Conservation (phyloP, 2,113 vertebrate species). For the Dasyprocta punctata region DNA sequence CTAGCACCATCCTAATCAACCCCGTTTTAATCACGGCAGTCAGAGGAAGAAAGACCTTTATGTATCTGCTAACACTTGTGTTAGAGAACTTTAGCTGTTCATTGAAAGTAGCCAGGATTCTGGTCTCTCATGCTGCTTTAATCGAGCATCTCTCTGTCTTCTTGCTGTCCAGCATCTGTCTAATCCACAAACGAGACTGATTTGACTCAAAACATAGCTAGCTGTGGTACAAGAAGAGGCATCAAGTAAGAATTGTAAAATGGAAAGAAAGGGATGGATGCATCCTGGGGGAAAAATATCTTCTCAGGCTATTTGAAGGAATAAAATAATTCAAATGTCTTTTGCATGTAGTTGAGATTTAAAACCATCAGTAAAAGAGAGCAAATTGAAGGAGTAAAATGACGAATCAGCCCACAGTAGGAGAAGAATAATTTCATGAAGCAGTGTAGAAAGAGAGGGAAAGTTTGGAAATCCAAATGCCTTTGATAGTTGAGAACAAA, state of each 20-base stretch:
- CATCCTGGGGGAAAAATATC: background rate
- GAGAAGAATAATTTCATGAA: conserved; percentile 62
- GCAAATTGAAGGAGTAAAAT: conserved; percentile 14
- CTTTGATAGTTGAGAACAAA: conserved; percentile 72
- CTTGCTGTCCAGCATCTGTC: background rate
- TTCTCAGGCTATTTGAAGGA: conserved; percentile 53
- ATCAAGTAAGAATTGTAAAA: conserved; percentile 26
- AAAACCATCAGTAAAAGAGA: conserved; percentile 49
- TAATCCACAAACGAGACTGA: background rate
- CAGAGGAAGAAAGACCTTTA: background rate
- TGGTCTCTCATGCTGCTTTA: background rate
- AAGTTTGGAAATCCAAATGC: conserved; percentile 72
- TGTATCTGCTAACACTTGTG: background rate
- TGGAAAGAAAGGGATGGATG: background rate
- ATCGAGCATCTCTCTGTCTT: background rate
- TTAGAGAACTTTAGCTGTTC: background rate
- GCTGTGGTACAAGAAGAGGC: background rate
- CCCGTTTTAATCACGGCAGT: conserved; percentile 48
- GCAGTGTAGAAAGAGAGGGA: conserved; percentile 51
- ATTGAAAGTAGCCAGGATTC: background rate
- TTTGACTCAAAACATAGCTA: conserved; percentile 19
- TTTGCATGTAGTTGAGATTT: background rate
- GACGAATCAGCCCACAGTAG: conserved; percentile 41
- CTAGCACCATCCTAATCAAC: background rate
- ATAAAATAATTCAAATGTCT: conserved; percentile 55